A percentile compares a stretch with the other conserved stretches of the same genome.
Conservation (phyloP, 1,140 invertebrate species). For the Nymphalis io region DNA sequence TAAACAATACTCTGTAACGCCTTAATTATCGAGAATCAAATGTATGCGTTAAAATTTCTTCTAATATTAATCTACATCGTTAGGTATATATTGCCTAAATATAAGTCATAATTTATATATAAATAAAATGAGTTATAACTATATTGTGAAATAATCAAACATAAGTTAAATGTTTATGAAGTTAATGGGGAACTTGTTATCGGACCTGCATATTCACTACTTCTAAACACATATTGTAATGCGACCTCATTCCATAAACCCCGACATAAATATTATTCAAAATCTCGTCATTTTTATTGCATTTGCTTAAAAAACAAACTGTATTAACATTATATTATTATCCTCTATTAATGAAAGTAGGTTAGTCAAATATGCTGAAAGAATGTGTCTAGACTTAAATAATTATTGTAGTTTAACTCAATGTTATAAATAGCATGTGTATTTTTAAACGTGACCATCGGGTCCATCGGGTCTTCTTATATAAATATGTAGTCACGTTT, state of each 20-base stretch:
- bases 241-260: slow-evolving; percentile 9
- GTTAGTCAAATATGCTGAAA: background rate
- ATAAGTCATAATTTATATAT: no score
- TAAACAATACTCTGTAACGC: no score
- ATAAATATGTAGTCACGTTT: no score
- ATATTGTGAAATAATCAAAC: no score
- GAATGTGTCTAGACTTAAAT: background rate
- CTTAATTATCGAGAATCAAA: no score
- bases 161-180: background rate
- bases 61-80: no score
- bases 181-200: slow-evolving; percentile 5
- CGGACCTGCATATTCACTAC: slow-evolving; percentile 9
- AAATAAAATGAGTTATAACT: no score
- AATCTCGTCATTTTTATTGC: background rate
- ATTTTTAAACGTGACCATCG: no score
- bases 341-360: background rate
- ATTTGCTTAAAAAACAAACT: background rate
- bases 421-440: no score
- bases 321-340: background rate
- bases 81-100: no score
- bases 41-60: no score
- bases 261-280: slow-evolving; percentile 7
- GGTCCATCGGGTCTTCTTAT: no score
- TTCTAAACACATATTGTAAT: slow-evolving; percentile 9
- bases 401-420: background rate